phyloP scores from a whole-genome alignment of 2,888 invertebrate genomes.

The Acleris literana region DNA sequence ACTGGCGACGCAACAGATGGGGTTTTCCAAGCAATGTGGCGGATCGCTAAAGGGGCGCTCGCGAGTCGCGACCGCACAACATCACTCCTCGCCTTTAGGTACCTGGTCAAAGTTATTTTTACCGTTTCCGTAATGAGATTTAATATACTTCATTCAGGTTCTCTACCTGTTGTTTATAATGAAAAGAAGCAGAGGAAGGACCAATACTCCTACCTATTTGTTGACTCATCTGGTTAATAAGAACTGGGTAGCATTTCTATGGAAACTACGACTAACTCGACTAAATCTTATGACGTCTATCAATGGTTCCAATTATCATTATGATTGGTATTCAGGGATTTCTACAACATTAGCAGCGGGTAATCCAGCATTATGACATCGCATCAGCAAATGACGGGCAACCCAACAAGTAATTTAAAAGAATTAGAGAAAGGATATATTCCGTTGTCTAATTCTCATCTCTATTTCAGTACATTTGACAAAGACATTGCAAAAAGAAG shows the following conservation, averaged over 20 bases:
- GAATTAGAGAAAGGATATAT: no score
- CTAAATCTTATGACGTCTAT: conserved; percentile 2
- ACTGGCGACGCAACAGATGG: conserved; percentile 50
- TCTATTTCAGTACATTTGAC: no score
- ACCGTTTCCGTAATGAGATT: conserved; percentile 57
- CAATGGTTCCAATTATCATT: conserved; percentile 27
- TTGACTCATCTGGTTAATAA: conserved; percentile 21
- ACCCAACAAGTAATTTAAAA: not conserved
- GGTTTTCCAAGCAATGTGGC: conserved; percentile 81
- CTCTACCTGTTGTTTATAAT: no score
- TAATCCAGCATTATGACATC: conserved; percentile 20
- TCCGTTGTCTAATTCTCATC: no score
- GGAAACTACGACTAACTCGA: conserved; percentile 8
- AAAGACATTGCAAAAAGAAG: no score
- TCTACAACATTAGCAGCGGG: conserved; percentile 16
- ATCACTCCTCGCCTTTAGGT: conserved; percentile 64
- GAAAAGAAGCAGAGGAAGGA: conserved; percentile 4
- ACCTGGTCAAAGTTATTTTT: conserved; percentile 59
- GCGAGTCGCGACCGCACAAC: conserved; percentile 44
- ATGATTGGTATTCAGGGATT: conserved; percentile 22
- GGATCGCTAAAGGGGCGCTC: conserved; percentile 48
- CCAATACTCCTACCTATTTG: not conserved
- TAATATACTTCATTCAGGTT: no score
- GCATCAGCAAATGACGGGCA: conserved; percentile 6
- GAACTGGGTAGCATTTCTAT: conserved; percentile 20